Evolutionary conservation across 2,888 invertebrate genomes (phyloP).

Genomic region (Lathronympha strigana): DNA sequence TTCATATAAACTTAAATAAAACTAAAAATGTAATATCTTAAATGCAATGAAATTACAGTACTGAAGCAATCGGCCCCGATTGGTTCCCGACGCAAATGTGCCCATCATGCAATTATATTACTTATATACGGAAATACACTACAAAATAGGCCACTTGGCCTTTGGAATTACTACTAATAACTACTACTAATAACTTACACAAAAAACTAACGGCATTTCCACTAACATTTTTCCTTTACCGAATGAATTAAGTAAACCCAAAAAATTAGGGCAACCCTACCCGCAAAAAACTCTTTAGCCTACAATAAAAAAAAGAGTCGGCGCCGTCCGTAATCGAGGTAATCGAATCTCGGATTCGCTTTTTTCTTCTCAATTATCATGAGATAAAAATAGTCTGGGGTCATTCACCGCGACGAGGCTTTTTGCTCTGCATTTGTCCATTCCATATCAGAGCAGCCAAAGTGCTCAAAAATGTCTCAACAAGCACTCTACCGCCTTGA

Average conservation of each 20-base stretch:
- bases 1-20: too few relatives aligned
- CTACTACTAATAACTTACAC: not conserved
- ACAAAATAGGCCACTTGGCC: not conserved
- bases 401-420: slow-evolving; percentile 56
- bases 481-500: too few relatives aligned
- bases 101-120: too few relatives aligned
- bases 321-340: slow-evolving; percentile 59
- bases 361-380: slow-evolving; percentile 52
- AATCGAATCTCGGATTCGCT: slow-evolving; percentile 63
- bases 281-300: slow-evolving; percentile 41
- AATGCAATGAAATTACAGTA: too few relatives aligned
- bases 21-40: too few relatives aligned
- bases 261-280: slow-evolving; percentile 41
- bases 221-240: not conserved
- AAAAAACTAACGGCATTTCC: not conserved
- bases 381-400: slow-evolving; percentile 62
- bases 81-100: too few relatives aligned
- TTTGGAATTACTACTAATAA: not conserved
- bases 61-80: too few relatives aligned
- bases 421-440: slow-evolving; percentile 54
- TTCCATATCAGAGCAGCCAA: too few relatives aligned
- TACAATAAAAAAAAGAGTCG: slow-evolving; percentile 48
- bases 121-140: too few relatives aligned
- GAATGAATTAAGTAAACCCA: slow-evolving; percentile 7
- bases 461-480: too few relatives aligned